Base-by-base conservation (phyloP, 2,113 vertebrate species). In the Jaculus jaculus region DNA sequence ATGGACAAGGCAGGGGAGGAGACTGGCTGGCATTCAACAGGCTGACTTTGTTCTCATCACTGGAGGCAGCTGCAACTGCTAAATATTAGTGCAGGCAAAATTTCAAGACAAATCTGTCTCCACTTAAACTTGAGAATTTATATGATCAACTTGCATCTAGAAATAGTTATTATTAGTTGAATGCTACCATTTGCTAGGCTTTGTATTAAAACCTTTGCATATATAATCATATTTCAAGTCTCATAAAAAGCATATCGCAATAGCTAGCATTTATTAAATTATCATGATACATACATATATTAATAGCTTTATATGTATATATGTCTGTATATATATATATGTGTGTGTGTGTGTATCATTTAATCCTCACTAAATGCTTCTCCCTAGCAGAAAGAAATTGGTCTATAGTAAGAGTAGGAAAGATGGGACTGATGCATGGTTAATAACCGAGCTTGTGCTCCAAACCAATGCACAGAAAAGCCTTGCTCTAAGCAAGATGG, bases 211-310 rank as follows among this genome's bases (percentile, higher is more conserved):
- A 78, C 26, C 1, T 75, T 66, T 73, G n/a, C 17, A 51, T 77
- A 61, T 51, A 63, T 87, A 51, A 84, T 58, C 51, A 89, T 58
- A 78, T 68, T 96, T 92, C 39, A 95, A 79, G 81, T 72, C 58
- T 81, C 80, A 81, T 81, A 82, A 94, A 77, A 73, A 91, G 13
- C 21, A 51, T 65, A 15, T 21, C 18, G 3, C 58, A 86, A 90
- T 78, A 37, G 61, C 12, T 61, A 61, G 89, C 21, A 80, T 71
- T 93, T 73, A 71, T 65, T 58, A 93, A 82, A 84, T 34, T 5
- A 58, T 83, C 30, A 89, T 24, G 54, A 17, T 20, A 74, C 20
- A 15, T 21, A 89, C 54, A 75, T 16, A 4, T 26, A 21, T 3
- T 42, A 75, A 68, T 24, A 91, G 75, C 63, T 92, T 92, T 83